These are phyloP conservation scores for Lamprologus ornatipinnis DNA, from an alignment of 2,113 vertebrate species.

Conservation along the genomic window DNA sequence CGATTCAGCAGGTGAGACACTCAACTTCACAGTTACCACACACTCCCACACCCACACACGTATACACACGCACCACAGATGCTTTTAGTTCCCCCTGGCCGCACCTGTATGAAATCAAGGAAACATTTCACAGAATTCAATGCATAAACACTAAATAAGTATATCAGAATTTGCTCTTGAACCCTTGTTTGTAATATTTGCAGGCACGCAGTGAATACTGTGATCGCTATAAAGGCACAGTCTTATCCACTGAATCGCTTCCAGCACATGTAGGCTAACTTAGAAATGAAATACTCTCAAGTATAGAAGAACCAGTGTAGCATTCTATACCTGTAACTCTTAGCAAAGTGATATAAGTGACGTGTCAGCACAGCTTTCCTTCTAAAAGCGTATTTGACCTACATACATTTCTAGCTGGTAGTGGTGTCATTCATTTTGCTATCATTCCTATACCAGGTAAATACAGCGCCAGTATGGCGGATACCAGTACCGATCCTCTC, in stretches of 20 bases:
- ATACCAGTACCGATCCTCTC: neutral
- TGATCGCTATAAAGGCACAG: neutral
- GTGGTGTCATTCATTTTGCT: neutral
- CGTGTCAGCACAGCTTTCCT: neutral
- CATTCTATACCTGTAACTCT: neutral
- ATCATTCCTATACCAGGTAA: neutral
- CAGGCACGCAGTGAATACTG: neutral
- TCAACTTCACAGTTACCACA: neutral
- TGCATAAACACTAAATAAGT: neutral
- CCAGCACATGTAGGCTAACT: neutral
- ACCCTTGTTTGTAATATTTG: neutral
- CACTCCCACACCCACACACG: neutral
- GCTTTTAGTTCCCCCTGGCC: neutral
- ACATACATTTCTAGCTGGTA: neutral
- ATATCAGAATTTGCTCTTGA: neutral
- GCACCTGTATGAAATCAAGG: neutral
- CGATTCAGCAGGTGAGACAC: constrained; percentile 88
- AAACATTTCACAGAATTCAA: neutral
- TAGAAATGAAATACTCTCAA: neutral
- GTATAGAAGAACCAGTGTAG: neutral
- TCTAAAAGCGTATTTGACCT: neutral
- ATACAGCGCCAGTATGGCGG: neutral
- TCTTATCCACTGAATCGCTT: neutral
- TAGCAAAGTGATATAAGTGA: neutral
- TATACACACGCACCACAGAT: neutral